Base-by-base conservation (phyloP, 2,797 vertebrate species). In the Numenius phaeopus region DNA sequence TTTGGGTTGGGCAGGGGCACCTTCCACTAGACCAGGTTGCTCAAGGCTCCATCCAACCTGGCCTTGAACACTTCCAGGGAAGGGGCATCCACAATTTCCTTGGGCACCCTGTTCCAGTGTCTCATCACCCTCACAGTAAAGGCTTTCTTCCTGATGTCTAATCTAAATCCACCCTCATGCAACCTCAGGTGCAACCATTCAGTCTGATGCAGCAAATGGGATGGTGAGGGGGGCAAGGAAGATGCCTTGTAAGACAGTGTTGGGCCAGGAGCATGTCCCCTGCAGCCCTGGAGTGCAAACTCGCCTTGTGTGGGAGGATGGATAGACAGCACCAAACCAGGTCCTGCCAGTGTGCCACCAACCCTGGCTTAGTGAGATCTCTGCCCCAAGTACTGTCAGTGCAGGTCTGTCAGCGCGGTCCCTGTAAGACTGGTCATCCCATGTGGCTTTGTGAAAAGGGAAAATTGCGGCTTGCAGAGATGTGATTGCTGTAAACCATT, bases 371-470 rank as follows among this genome's bases (percentile, higher is more conserved):
- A 0, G 21, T 0, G 1, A 55, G 27, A 75, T 5, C 47, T 71
- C 39, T 92, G 71, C 10, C 30, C 34, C 9, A 18, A 7, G n/a
- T 26, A 46, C 3, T 0, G 5, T 4, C 2, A 0, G 7, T 4
- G 1, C 3, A 32, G 46, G 18, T 69, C 61, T 42, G 47, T 5
- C 27, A 4, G 1, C 8, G 4, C 0, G 0, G 23, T 22, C 23
- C 19, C 34, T 50, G 27, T n/a, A 73, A 49, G 50, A 42, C 37
- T 0, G 0, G 20, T 32, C 46, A 39, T 42, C 29, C 23, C 1
- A 0, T 6, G 4, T 7, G 50, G 50, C 7, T 69, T 67, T 58
- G 18, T 37, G 54, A 54, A 87, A 87, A 87, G 21, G 46, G 26
- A 82, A 58, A 89, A 47, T 11, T 44, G 42, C 7, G 1, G 27